These are phyloP conservation scores for Carterocephalus palaemon DNA, from an alignment of 2,888 invertebrate species.

Conservation along the genomic window DNA sequence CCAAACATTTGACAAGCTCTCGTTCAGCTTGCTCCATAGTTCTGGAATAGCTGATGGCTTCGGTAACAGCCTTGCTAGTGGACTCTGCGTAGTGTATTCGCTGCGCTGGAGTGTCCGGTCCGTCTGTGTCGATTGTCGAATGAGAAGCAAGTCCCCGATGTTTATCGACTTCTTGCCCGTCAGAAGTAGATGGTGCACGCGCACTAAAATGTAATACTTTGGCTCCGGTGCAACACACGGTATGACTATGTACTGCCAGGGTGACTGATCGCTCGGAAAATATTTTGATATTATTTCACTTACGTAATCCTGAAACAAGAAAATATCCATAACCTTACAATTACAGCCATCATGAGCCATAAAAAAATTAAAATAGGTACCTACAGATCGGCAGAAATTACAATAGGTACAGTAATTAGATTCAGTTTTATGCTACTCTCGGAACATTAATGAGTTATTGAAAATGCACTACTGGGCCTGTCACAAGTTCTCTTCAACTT, in stretches of 20 bases:
- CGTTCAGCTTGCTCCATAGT: conserved; percentile 82
- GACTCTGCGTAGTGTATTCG: conserved; percentile 61
- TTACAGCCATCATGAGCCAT: no score
- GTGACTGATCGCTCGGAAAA: conserved; percentile 83
- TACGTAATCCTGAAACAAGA: conserved; percentile 82
- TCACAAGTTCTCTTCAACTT: no score
- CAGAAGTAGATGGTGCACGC: conserved; percentile 87
- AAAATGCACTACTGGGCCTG: no score
- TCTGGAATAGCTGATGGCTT: conserved; percentile 81
- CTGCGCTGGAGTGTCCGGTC: conserved; percentile 50
- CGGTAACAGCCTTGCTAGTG: conserved; percentile 75
- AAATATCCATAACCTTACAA: no score
- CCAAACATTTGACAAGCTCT: conserved; percentile 86
- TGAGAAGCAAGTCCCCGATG: conserved; percentile 85
- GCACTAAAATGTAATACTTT: conserved; percentile 83
- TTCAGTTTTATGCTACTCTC: no score
- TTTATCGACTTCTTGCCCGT: conserved; percentile 84
- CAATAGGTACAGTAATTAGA: no score
- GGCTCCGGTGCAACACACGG: conserved; percentile 76
- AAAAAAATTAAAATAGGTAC: no score
- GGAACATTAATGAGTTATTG: no score
- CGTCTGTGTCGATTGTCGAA: conserved; percentile 68
- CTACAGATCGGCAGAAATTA: no score
- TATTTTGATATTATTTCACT: conserved; percentile 88
- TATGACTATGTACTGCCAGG: conserved; percentile 90